Evolutionary conservation across 1,140 invertebrate genomes (phyloP), one percentile per base, ranked within the genome.

Genomic region (Drosophila sp.): DNA sequence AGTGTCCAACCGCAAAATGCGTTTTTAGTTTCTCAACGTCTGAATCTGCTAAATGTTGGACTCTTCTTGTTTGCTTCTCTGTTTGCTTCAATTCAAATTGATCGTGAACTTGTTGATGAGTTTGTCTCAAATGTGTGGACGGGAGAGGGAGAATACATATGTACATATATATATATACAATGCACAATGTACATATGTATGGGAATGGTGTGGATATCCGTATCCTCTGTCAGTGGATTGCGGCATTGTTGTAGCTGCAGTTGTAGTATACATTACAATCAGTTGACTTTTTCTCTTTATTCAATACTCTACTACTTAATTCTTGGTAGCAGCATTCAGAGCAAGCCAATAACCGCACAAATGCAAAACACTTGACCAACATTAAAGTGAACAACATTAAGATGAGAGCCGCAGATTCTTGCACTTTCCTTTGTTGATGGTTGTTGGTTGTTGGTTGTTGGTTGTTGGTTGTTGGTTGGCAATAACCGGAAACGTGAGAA

Each of bases 1-100:
- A 71, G 41, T 56, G 50, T 11, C 18, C 6, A 40, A 86, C 82
- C 82, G 51, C 83, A 87, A 81, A 78, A 59, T 38, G 34, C 38
- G 75, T 43, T 71, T 87, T 78, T 70, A 57, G 51, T 69, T 69
- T 77, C 53, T 53, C 64, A 63, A 40, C 27, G 40, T 53, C 21
- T 66, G 29, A 13, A 45, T 61, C 32, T 29, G 46, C 57, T 14
- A 50, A 57, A 59, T 66, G 58, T 29, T 29, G 21, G 8, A 27
- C 18, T 57, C 54, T 54, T 58, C 48, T 61, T 59, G 8, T 43
- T n/a, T n/a, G n/a, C n/a, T n/a, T n/a, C n/a, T 38, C 63, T 57
- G 36, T 70, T 46, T 69, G 41, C 36, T 56, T 8, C 64, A 53
- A 38, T 50, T 50, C 25, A 32, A 50, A 29, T 21, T 36, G 18